phyloP scores from a whole-genome alignment of 2,797 vertebrate species.

The Onychomys torridus region DNA sequence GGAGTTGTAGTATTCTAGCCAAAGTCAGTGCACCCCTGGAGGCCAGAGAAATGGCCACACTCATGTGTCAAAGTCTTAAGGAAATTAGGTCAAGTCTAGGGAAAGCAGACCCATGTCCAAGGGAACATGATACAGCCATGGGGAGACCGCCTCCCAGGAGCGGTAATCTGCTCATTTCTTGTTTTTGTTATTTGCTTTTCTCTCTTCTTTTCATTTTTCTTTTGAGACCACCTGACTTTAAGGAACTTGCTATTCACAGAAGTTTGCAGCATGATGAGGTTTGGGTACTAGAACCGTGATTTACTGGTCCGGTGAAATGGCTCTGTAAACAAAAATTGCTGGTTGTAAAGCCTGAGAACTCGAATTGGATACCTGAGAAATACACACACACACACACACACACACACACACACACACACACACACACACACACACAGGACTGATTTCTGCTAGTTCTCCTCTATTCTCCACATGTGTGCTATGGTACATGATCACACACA shows the following conservation, averaged over 20 bases:
- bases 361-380: background rate
- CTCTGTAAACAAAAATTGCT: background rate
- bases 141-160: background rate
- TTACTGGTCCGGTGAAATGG: background rate
- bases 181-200: background rate
- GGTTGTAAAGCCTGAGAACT: background rate
- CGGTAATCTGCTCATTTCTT: background rate
- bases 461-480: too few species aligned
- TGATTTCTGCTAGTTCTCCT: background rate
- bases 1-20: background rate
- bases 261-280: background rate
- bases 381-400: background rate
- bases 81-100: constrained; percentile 38
- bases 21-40: background rate
- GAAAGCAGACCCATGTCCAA: background rate
- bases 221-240: background rate
- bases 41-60: background rate
- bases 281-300: background rate
- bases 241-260: background rate
- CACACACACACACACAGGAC: background rate
- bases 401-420: too few species aligned
- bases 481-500: background rate
- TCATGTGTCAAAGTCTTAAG: background rate
- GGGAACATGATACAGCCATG: background rate
- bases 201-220: background rate